Base-by-base conservation (phyloP, 2,113 vertebrate species). In the Martes martes region DNA sequence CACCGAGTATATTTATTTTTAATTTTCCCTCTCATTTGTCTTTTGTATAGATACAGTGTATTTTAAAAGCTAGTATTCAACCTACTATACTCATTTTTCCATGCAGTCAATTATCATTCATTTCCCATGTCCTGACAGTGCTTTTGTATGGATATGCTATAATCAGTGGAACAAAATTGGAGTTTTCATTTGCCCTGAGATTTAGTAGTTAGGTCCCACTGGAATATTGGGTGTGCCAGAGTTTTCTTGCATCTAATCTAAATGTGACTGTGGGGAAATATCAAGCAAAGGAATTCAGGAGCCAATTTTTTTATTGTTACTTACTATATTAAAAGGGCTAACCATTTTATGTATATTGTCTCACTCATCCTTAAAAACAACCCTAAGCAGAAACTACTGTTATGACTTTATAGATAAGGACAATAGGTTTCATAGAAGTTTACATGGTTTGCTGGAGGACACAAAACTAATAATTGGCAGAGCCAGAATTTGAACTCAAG, bases 21-120 rank as follows among this genome's bases (percentile, higher is more conserved):
- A 83, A n/a, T 67, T 65, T 69, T 65, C 15, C 7, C 31, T 93
- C 5, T 87, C 39, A 42, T 19, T 89, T 96, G 24, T 39, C 65
- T 94, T 93, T 93, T 97, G 78, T 86, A 39, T 73, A 96, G 52
- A 61, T 71, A 78, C 11, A 83, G 67, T 86, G 1, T 33, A 55
- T 83, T 94, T 94, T 94, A 84, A 96, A 97, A 92, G 33, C 57
- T 83, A 7, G n/a, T 36, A 79, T 96, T 97, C 67, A 93, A 86
- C 18, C 14, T 71, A 73, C 59, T 52, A 24, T 57, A 84, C 69
- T 96, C 47, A 91, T 74, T 61, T 42, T 95, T 95, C 36, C 11
- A 31, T 57, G 87, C 31, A 47, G 69, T 45, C 24, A 26, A 86
- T 55, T 2, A 80, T 93, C 80, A 45, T 82, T 91, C 39, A 73